These are phyloP conservation scores for Caretta caretta DNA, from an alignment of 2,113 vertebrate species.

Conservation along the genomic window DNA sequence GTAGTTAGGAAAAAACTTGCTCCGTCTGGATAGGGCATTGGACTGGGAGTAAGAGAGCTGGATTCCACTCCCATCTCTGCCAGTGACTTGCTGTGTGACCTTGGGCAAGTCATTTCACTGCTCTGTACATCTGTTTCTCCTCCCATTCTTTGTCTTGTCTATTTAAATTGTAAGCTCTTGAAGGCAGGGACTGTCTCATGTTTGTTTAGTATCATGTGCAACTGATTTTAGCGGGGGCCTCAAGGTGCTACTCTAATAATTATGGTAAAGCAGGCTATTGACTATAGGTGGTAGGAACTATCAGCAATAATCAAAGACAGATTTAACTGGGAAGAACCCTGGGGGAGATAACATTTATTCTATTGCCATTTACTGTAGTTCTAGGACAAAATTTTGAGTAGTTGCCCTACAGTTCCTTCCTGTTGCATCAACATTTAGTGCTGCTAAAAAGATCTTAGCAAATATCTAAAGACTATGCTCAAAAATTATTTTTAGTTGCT, in stretches of 20 bases:
- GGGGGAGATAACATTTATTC: background rate
- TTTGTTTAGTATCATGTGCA: background rate
- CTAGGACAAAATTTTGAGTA: background rate
- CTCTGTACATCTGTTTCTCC: background rate
- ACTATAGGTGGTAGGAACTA: background rate
- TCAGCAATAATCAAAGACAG: background rate
- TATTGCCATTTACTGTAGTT: background rate
- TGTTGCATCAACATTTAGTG: background rate
- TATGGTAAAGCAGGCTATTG: background rate
- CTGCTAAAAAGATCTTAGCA: background rate
- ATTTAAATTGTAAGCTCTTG: background rate
- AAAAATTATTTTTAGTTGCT: background rate
- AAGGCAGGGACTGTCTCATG: background rate
- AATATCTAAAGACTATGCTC: background rate
- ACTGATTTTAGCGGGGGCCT: background rate
- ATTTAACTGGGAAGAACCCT: background rate
- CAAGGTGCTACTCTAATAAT: background rate
- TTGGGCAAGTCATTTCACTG: background rate
- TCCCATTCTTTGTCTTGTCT: background rate
- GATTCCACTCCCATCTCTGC: background rate
- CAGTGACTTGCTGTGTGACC: background rate
- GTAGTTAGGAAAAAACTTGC: background rate
- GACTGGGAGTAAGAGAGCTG: background rate
- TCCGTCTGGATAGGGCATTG: background rate
- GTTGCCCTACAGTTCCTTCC: background rate